Evolutionary conservation across 2,888 invertebrate species (phyloP), one percentile per base, ranked within the genome.

Genomic region (Poecilobothrus nobilitatus): DNA sequence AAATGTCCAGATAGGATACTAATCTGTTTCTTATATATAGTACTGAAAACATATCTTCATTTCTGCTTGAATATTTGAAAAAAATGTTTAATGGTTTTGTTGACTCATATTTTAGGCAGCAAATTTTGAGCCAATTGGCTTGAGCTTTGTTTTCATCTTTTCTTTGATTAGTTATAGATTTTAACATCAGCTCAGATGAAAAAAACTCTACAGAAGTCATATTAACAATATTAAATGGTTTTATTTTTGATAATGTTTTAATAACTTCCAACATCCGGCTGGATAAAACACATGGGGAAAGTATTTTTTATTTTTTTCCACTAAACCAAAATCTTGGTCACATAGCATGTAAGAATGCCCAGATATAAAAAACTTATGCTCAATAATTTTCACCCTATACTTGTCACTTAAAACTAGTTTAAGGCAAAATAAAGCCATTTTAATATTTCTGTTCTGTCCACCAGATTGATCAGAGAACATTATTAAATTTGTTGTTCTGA

Each of bases 291-390:
- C 66, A 33, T 67, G 65, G 44, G 64, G 41, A 44, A 66, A 66
- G 63, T 63, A 15, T 66, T 66, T 66, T 63, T 66, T 62, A 63
- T 66, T 66, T 69, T 69, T 69, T 67, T 69, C 34, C 61, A 69
- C 34, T 65, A 69, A 44, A 69, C 53, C 67, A 67, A 64, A 65
- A 65, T 69, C 67, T 67, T 65, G 67, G 67, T 67, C 67, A 69
- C 64, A 69, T 61, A 53, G 67, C 62, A 67, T 67, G 33, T 67
- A 67, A 15, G 67, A 67, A 8, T 67, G 61, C 18, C 65, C 64
- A 65, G 44, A 12, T 10, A 44, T 44, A 44, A 44, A 15, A 63
- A 63, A 63, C 21, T 21, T 63, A n/a, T 63, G 21, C 2, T 63
- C 63, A 21, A 63, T 63, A 21, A 21, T 20, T 63, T 63, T 63